Base-by-base conservation (phyloP, 1,140 invertebrate species). In the Drosophila neocordata region DNA sequence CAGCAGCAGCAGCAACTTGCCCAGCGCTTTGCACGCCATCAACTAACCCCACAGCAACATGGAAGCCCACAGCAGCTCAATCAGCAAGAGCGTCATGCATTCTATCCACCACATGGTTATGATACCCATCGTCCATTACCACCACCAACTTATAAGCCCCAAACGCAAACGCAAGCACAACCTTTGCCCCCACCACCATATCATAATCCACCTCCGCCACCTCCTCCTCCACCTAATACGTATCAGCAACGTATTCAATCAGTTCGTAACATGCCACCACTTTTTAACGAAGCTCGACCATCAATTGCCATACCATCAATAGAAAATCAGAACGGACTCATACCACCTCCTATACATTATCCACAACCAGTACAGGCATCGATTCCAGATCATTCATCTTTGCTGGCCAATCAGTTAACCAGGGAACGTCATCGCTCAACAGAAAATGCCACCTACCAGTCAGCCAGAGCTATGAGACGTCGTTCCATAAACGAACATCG, bases 171-270 rank as follows among this genome's bases (percentile, higher is more conserved):
- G 2, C 22, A 24, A 24, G 2, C 22, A 24, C 2, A 24, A 24
- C 4, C 22, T n/a, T n/a, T 11, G 2, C 15, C 31, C 5, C 41
- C 34, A 58, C 13, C 31, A 31, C 31, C 13, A 1, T 34, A 31
- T 56, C 13, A 18, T 4, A 4, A 31, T 2, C 27, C 55, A 35
- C 7, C 12, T 20, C 18, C 57, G 6, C 18, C 13, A 2, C 27
- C 57, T n/a, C 31, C 20, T 18, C 52, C 52, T 3, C 52, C 15
- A 2, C 9, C 31, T 7, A 4, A 12, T 12, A 15, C 18, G 35
- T 59, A 41, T 59, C 57, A 38, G 18, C 57, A 37, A 34, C 35
- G 18, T 13, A 5, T 41, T 5, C 57, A 59, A 13, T 20, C 11
- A 9, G 18, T 41, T 22, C 57, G 57, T 6, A 31, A 31, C 7